phyloP scores from a whole-genome alignment of 1,140 invertebrate species.

The Drepana arcuata region DNA sequence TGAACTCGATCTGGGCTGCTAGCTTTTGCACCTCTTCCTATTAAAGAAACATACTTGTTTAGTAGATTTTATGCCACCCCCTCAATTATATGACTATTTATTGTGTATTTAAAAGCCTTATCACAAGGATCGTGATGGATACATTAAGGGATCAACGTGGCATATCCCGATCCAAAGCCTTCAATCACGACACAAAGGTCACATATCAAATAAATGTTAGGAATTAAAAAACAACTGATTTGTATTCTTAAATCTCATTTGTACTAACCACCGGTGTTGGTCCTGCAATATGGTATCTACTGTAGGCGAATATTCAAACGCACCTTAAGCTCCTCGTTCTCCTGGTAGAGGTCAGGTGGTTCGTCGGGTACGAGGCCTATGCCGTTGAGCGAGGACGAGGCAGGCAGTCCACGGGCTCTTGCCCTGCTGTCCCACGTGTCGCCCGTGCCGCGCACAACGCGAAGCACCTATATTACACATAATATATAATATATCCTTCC shows the following conservation, averaged over 20 bases:
- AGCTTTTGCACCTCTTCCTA: conserved; percentile 93
- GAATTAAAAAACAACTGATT: too few relatives aligned
- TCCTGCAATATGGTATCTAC: too few relatives aligned
- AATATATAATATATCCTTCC: conserved; percentile 18
- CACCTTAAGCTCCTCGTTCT: conserved; percentile 93
- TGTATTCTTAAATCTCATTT: too few relatives aligned
- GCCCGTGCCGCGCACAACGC: conserved; percentile 85
- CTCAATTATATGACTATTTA: conserved; percentile 1
- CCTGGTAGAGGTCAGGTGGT: conserved; percentile 87
- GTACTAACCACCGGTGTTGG: too few relatives aligned
- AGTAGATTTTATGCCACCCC: background rate
- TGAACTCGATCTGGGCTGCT: conserved; percentile 91
- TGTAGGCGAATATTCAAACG: too few relatives aligned
- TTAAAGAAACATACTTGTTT: conserved; percentile 10
- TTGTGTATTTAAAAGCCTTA: too few relatives aligned
- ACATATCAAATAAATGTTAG: too few relatives aligned
- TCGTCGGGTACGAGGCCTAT: conserved; percentile 86
- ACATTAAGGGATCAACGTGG: too few relatives aligned
- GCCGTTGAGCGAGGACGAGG: conserved; percentile 88
- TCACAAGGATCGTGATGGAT: too few relatives aligned
- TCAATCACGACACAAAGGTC: too few relatives aligned
- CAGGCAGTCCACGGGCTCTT: conserved; percentile 82
- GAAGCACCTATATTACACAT: conserved; percentile 73
- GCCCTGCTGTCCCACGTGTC: conserved; percentile 90
- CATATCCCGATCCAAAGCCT: too few relatives aligned